These are phyloP conservation scores for Sebastes nivosus DNA, from an alignment of 2,797 vertebrate genomes.

Conservation along the genomic window DNA sequence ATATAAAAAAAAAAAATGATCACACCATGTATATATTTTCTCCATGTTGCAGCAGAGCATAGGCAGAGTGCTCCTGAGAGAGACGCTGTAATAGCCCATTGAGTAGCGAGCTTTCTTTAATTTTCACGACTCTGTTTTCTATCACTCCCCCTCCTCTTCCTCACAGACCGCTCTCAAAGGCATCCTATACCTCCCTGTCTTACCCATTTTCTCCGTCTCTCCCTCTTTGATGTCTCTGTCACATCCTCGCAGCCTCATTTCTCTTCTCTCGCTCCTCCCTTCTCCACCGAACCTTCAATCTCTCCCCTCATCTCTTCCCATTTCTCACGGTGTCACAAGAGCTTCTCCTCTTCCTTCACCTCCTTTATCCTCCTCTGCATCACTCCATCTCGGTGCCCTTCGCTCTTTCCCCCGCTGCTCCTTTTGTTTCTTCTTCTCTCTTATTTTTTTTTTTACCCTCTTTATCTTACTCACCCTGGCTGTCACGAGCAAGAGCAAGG, in stretches of 20 bases:
- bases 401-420: neutral
- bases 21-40: neutral
- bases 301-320: neutral
- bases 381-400: neutral
- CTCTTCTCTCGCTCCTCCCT: slow-evolving; percentile 3
- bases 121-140: slow-evolving; percentile 13
- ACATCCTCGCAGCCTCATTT: slow-evolving; percentile 33
- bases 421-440: no score
- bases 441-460: neutral
- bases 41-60: neutral
- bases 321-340: slow-evolving; percentile 6
- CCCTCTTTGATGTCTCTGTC: slow-evolving; percentile 49
- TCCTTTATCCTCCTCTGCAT: neutral
- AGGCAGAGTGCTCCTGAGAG: neutral
- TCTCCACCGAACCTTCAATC: neutral
- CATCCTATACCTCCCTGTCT: slow-evolving; percentile 17
- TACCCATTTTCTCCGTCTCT: slow-evolving; percentile 10
- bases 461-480: slow-evolving; percentile 36
- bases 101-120: slow-evolving; percentile 16
- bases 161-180: slow-evolving; percentile 9
- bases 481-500: slow-evolving; percentile 44
- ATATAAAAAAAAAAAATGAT: neutral
- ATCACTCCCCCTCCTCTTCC: neutral
- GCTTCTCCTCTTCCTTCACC: neutral
- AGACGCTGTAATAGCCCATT: neutral